Evolutionary conservation across 2,797 vertebrate genomes (phyloP).

Genomic region (Trachurus trachurus): DNA sequence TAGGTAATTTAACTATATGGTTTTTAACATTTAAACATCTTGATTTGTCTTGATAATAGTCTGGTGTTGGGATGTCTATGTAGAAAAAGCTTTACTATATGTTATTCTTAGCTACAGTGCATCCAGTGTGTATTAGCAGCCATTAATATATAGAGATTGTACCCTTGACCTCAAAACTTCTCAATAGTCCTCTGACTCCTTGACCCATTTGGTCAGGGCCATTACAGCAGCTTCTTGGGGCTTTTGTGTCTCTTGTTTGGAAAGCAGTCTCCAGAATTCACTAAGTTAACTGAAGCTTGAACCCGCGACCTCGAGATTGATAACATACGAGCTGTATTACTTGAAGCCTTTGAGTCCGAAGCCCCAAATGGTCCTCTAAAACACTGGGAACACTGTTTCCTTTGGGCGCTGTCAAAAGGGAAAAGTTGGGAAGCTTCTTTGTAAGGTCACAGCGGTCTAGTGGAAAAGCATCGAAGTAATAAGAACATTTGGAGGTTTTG

Average conservation of each 20-base stretch:
- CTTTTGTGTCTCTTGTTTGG: not conserved
- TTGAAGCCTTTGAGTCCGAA: not conserved
- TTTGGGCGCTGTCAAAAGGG: not conserved
- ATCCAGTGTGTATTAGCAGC: not conserved
- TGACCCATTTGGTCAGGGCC: not conserved
- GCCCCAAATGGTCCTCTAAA: no score
- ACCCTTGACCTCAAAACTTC: not conserved
- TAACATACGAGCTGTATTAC: not conserved
- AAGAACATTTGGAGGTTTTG: no score
- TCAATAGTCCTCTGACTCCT: not conserved
- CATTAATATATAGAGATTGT: not conserved
- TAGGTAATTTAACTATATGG: no score
- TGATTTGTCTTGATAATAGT: no score
- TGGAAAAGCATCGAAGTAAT: no score
- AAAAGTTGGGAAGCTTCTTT: not conserved
- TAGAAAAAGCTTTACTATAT: not conserved
- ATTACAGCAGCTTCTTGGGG: not conserved
- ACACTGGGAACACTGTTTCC: no score
- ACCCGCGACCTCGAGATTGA: not conserved
- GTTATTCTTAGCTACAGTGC: not conserved
- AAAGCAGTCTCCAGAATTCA: not conserved
- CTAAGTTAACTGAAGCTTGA: conserved; percentile 2
- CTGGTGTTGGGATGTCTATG: no score
- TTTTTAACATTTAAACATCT: not conserved
- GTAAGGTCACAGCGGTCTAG: not conserved